Evolutionary conservation across 2,888 invertebrate genomes (phyloP).

Genomic region (Hydraecia micacea): DNA sequence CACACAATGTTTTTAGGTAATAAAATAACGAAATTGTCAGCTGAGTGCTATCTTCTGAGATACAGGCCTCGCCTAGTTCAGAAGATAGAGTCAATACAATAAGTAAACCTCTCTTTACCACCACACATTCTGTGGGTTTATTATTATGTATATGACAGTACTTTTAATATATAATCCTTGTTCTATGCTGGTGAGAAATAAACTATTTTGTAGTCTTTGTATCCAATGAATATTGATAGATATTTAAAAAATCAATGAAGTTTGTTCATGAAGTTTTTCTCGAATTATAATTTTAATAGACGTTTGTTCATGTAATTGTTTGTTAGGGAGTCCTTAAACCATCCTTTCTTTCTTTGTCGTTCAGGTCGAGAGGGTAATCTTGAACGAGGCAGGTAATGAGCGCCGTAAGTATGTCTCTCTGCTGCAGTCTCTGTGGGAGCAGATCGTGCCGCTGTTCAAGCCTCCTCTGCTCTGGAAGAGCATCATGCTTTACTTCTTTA

Average conservation of each 20-base stretch:
- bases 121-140: too few relatives aligned
- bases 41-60: too few relatives aligned
- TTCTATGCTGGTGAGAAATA: too few relatives aligned
- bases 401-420: conserved; percentile 71
- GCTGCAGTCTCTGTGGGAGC: conserved; percentile 83
- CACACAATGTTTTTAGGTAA: too few relatives aligned
- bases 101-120: too few relatives aligned
- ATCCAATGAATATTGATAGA: neutral
- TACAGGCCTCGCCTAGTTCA: too few relatives aligned
- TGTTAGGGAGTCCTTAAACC: neutral
- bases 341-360: neutral
- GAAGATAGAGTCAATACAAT: too few relatives aligned
- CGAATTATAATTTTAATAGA: neutral
- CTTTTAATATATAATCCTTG: too few relatives aligned
- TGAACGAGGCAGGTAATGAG: conserved; percentile 68
- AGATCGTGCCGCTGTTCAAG: conserved; percentile 87
- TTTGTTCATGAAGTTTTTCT: neutral
- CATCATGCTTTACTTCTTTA: conserved; percentile 87
- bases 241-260: neutral
- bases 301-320: neutral
- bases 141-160: too few relatives aligned
- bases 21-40: too few relatives aligned
- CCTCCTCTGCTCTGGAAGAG: conserved; percentile 86
- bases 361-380: conserved; percentile 71
- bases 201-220: neutral